Evolutionary conservation across 2,888 invertebrate genomes (phyloP), one percentile per base, ranked within the genome.

Genomic region (Ornithoptera alexandrae): DNA sequence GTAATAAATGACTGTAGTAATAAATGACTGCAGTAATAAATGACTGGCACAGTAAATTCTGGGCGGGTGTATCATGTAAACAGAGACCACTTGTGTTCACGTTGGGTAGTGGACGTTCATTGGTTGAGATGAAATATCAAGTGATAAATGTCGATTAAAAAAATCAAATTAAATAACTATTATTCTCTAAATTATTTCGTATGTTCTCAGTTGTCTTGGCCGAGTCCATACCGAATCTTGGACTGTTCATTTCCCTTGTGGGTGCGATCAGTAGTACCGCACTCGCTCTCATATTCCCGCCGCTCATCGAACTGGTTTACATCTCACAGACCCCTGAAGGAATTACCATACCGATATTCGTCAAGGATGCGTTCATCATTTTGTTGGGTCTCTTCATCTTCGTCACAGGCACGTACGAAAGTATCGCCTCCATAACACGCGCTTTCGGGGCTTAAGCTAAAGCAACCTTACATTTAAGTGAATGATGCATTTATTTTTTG

Each of bases 231-330:
- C 98, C 98, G 0, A 94, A 97, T 76, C 89, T 98, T 73, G 96
- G 96, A 3, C 91, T 97, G 1, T 97, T 98, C 87, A 98, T 98
- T 76, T 98, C 98, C 0, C 87, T 98, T 72, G 97, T 98, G 42
- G 98, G 98, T 7, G 97, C 98, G 0, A 94, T 98, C 0, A 97
- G 97, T 82, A 97, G 97, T 76, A 96, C 98, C 7, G 95, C 97
- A 0, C 88, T 98, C 73, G 98, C 98, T 0, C 93, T 98, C 56
- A 93, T 98, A 58, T 96, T 98, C 81, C 98, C 98, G 1, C 97
- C 98, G 0, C 93, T 97, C 69, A 95, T 98, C 73, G 97, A 98
- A 79, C 90, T 98, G 74, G 95, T 97, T 7, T 93, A 94, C 0
- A 90, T 93, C 71, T 95, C 95, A 81, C 94, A 94, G 74, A 94